A percentile compares a stretch with the other conserved stretches of the same genome.
Evolutionary conservation across 2,797 vertebrate species (phyloP).

Genomic region (Diplodus puntazzo): DNA sequence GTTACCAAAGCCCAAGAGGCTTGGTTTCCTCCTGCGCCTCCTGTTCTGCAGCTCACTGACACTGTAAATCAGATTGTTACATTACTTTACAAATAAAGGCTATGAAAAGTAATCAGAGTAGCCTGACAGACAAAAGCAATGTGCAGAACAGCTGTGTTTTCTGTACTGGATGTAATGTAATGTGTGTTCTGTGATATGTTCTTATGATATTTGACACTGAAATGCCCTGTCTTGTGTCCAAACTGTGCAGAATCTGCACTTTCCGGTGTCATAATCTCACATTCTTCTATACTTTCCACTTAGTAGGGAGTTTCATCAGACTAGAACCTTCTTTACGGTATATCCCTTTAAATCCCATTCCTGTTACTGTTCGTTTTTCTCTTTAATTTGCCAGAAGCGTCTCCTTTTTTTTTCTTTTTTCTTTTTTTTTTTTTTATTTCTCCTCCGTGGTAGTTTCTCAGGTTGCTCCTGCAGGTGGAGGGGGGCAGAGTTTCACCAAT

Average conservation of each 20-base stretch:
- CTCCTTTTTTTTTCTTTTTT: too few species aligned
- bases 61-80: not conserved
- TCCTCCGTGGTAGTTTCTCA: not conserved
- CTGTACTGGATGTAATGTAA: not conserved
- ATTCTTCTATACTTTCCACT: not conserved
- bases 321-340: not conserved
- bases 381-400: not conserved
- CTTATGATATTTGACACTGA: not conserved
- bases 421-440: fast-evolving
- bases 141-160: not conserved
- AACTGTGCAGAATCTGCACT: not conserved
- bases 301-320: not conserved
- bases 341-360: not conserved
- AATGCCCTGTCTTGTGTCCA: not conserved
- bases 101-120: not conserved
- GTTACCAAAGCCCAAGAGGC: not conserved
- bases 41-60: not conserved
- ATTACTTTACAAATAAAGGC: not conserved
- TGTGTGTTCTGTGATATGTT: not conserved
- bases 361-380: not conserved
- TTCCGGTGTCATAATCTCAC: not conserved
- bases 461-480: constrained; percentile 47
- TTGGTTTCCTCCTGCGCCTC: not conserved
- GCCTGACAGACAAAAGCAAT: not conserved
- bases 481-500: constrained; percentile 61